These are phyloP conservation scores for Triplophysa bombifrons DNA, from an alignment of 2,797 vertebrate species.

Conservation along the genomic window DNA sequence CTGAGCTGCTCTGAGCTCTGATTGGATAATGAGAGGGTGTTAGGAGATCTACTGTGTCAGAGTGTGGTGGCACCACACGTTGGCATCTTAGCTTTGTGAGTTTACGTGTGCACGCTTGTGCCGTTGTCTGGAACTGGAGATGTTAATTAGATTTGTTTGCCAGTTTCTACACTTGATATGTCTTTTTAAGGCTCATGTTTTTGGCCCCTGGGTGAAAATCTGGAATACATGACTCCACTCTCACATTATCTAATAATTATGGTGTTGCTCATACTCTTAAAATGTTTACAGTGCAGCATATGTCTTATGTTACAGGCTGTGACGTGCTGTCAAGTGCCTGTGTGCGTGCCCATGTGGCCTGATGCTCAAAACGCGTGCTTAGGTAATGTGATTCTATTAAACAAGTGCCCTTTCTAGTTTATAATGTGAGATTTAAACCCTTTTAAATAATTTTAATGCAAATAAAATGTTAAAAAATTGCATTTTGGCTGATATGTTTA, in stretches of 20 bases:
- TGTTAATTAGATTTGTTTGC: conserved; percentile 33
- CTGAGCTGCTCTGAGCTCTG: conserved; percentile 35
- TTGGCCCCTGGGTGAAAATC: conserved; percentile 21
- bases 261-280: conserved; percentile 1
- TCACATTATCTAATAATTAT: conserved; percentile 16
- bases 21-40: conserved; percentile 50
- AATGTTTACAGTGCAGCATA: conserved; percentile 15
- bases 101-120: neutral
- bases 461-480: neutral
- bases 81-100: conserved; percentile 18
- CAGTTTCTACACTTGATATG: conserved; percentile 22
- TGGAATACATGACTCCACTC: conserved; percentile 1
- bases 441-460: neutral
- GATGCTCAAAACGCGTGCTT: neutral
- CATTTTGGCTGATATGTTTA: neutral
- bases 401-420: neutral
- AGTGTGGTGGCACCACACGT: conserved; percentile 15
- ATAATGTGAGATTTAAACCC: neutral
- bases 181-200: conserved; percentile 31
- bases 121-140: neutral
- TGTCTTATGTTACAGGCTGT: neutral
- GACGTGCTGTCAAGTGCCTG: neutral
- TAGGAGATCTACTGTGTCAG: conserved; percentile 45
- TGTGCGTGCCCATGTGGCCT: neutral
- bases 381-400: neutral